Evolutionary conservation across 2,888 invertebrate genomes (phyloP).

Genomic region (Buathra laborator): DNA sequence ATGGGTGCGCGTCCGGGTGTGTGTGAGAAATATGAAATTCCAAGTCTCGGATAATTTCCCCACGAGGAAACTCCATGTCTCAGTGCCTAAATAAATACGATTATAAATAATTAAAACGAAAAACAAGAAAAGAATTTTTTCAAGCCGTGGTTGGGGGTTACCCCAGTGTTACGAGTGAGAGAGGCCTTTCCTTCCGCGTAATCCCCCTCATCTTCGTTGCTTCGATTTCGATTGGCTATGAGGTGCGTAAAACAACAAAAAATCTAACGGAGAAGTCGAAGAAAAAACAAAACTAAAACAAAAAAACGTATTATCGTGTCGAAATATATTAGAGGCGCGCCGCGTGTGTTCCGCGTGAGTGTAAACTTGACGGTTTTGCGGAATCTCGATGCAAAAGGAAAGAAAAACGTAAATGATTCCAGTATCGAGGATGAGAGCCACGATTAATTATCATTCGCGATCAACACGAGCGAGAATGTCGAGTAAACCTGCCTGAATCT

Average conservation of each 20-base stretch:
- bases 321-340: conserved; percentile 5
- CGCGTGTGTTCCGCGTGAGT: background rate
- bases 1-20: conserved; percentile 15
- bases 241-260: background rate
- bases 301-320: background rate
- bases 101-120: conserved; percentile 49
- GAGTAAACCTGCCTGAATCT: conserved; percentile 69
- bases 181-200: conserved; percentile 40
- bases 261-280: background rate
- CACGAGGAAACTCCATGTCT: conserved; percentile 79
- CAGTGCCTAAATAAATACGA: conserved; percentile 81
- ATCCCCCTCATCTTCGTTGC: background rate
- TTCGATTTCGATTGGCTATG: conserved; percentile 4
- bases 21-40: conserved; percentile 47
- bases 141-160: conserved; percentile 24
- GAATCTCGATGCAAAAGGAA: background rate
- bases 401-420: background rate
- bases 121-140: conserved; percentile 19
- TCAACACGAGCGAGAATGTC: conserved; percentile 45
- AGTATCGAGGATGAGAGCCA: background rate
- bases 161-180: conserved; percentile 37
- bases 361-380: background rate
- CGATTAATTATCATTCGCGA: conserved; percentile 21
- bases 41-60: conserved; percentile 55
- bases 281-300: background rate